A percentile compares a stretch with the other conserved stretches of the same genome.
phyloP scores from a whole-genome alignment of 2,113 vertebrate species.

The Bubo bubo region DNA sequence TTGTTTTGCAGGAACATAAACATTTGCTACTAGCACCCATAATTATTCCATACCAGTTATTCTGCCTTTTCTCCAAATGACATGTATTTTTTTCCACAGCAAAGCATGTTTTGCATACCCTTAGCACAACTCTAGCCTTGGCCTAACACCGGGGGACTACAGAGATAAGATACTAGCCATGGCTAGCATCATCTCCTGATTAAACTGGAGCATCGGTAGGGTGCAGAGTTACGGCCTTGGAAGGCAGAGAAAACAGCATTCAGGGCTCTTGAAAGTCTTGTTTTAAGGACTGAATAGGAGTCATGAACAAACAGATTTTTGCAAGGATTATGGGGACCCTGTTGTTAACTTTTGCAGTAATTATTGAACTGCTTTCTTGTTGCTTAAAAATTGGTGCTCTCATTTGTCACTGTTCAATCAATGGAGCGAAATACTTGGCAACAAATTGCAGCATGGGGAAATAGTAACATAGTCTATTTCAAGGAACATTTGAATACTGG shows the following conservation, averaged over 20 bases:
- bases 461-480: not conserved
- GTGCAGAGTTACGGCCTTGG: not conserved
- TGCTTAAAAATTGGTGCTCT: not conserved
- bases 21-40: not conserved
- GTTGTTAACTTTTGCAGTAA: not conserved
- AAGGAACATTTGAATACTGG: constrained; percentile 8
- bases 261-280: not conserved
- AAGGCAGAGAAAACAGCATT: not conserved
- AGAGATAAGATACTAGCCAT: constrained; percentile 13
- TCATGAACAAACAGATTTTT: not conserved
- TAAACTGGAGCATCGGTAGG: not conserved
- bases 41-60: not conserved
- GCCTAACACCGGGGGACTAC: not conserved
- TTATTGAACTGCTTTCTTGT: not conserved
- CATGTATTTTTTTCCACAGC: not conserved
- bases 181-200: not conserved
- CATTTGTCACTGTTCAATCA: not conserved
- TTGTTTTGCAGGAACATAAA: not conserved
- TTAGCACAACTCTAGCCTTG: not conserved
- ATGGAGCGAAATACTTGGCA: not conserved
- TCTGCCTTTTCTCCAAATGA: not conserved
- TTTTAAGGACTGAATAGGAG: not conserved
- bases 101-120: not conserved
- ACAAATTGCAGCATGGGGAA: not conserved
- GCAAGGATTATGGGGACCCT: not conserved